These are phyloP conservation scores for Steromphala cineraria DNA, from an alignment of 2,888 invertebrate genomes.

Conservation along the genomic window DNA sequence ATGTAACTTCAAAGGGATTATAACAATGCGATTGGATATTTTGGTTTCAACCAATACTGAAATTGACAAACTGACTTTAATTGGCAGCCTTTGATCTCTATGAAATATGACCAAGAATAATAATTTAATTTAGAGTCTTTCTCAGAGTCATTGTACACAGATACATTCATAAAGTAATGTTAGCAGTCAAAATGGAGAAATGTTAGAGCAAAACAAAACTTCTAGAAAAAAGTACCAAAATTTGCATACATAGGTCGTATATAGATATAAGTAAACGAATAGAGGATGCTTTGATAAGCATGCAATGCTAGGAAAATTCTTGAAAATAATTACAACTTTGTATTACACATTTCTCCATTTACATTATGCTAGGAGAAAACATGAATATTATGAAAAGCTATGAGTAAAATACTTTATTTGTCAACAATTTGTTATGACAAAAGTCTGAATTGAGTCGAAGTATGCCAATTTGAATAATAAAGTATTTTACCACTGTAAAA, in stretches of 20 bases:
- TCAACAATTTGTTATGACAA: no score
- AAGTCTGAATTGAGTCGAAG: no score
- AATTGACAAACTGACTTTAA: not conserved
- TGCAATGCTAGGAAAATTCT: no score
- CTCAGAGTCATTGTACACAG: not conserved
- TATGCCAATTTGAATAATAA: no score
- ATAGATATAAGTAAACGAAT: no score
- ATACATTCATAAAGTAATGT: not conserved
- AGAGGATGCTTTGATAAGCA: no score
- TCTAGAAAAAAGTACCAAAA: not conserved
- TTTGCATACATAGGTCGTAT: not conserved
- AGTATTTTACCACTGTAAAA: no score
- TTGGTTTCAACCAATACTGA: not conserved
- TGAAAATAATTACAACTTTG: no score
- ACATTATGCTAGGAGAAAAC: not conserved
- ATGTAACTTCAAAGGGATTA: not conserved
- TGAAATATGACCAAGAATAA: no score
- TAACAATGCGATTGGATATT: not conserved
- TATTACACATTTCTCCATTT: not conserved
- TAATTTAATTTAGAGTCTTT: no score
- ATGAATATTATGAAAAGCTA: not conserved
- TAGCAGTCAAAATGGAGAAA: not conserved
- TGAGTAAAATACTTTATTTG: not conserved
- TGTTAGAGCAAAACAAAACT: not conserved
- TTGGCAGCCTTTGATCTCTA: not conserved